Conservation (phyloP, 2,113 vertebrate genomes). For the Zeus faber region DNA sequence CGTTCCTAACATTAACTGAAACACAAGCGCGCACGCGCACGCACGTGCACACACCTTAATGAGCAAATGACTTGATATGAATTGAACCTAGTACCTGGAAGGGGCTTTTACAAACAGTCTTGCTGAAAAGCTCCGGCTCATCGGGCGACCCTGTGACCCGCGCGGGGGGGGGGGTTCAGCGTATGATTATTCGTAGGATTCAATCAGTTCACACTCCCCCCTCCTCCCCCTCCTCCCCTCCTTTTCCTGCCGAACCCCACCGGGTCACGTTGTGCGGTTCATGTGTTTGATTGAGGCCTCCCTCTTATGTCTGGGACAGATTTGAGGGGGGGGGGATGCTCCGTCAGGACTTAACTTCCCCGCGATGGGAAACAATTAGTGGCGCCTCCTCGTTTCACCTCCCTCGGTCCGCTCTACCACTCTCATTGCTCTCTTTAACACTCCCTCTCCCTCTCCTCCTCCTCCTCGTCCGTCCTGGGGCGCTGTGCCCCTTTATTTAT, state of each 20-base stretch:
- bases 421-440: neutral
- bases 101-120: no score
- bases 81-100: no score
- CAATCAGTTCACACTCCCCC: conserved; percentile 68
- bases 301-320: conserved; percentile 45
- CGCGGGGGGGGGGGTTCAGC: neutral
- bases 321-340: conserved; percentile 39
- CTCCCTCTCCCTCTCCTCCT: conserved; percentile 26
- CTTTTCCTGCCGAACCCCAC: neutral
- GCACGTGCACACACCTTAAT: neutral
- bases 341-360: conserved; percentile 50
- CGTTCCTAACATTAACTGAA: conserved; percentile 12
- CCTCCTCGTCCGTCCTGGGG: conserved; percentile 60
- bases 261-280: conserved; percentile 63
- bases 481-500: conserved; percentile 67
- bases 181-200: conserved; percentile 42
- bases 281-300: conserved; percentile 64
- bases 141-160: neutral
- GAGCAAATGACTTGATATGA: neutral
- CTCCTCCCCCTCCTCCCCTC: conserved; percentile 36
- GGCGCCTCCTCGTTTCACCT: conserved; percentile 27
- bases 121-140: neutral
- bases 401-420: conserved; percentile 22
- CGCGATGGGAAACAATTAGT: conserved; percentile 66
- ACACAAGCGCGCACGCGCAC: neutral